Evolutionary conservation across 2,113 vertebrate species (phyloP).

Genomic region (Terrapene triunguis): DNA sequence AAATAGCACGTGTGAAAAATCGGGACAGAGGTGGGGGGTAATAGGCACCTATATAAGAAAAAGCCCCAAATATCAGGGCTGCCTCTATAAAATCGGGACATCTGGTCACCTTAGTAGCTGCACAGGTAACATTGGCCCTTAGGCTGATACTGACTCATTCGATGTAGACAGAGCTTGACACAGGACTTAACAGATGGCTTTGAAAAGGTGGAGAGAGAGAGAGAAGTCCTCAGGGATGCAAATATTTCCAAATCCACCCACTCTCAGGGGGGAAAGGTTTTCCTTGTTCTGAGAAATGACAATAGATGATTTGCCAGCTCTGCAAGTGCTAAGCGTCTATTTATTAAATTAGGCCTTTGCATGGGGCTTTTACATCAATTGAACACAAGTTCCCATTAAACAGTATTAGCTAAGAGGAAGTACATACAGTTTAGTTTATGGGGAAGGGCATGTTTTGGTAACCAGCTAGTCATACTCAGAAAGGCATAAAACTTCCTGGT

Average conservation of each 20-base stretch:
- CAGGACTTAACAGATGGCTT: neutral
- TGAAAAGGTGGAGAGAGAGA: neutral
- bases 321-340: neutral
- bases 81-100: too few relatives aligned
- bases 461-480: conserved; percentile 66
- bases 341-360: conserved; percentile 25
- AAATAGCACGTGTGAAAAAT: too few relatives aligned
- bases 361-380: neutral
- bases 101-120: fast-evolving
- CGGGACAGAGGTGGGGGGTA: too few relatives aligned
- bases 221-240: fast-evolving
- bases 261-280: neutral
- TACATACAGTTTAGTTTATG: conserved; percentile 64
- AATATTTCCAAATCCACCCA: neutral
- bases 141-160: neutral
- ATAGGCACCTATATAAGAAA: too few relatives aligned
- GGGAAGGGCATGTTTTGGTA: conserved; percentile 74
- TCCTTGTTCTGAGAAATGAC: conserved; percentile 22
- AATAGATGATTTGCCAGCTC: conserved; percentile 7
- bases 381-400: conserved; percentile 39
- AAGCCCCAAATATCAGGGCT: too few relatives aligned
- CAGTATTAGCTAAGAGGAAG: conserved; percentile 60
- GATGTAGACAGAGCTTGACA: neutral
- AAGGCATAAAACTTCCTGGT: conserved; percentile 74
- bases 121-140: neutral